Evolutionary conservation across 2,888 invertebrate genomes (phyloP).

Genomic region (Perithous albicinctus): DNA sequence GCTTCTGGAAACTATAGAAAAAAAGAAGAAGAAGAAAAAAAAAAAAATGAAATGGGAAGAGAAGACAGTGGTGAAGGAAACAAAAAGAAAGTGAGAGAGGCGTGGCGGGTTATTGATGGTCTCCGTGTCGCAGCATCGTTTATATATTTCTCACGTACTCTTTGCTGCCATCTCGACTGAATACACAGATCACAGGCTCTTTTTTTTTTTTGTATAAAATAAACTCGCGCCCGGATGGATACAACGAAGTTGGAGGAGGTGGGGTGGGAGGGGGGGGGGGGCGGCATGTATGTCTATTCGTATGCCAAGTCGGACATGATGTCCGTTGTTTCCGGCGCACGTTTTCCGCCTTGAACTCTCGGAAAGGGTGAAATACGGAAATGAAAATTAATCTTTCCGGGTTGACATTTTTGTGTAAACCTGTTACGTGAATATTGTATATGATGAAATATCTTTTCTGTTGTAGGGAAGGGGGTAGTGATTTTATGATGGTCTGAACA

Average conservation of each 20-base stretch:
- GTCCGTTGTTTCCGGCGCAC: slow-evolving; percentile 53
- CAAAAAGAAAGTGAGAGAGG: slow-evolving; percentile 53
- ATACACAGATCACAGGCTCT: slow-evolving; percentile 75
- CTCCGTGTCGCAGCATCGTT: slow-evolving; percentile 76
- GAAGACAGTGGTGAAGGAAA: slow-evolving; percentile 50
- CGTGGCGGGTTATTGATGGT: slow-evolving; percentile 78
- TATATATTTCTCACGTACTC: slow-evolving; percentile 80
- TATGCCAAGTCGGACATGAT: slow-evolving; percentile 38
- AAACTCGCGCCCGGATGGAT: slow-evolving; percentile 50
- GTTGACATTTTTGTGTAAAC: neutral
- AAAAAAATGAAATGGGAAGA: slow-evolving; percentile 23
- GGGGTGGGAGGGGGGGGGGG: no score
- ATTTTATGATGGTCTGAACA: no score
- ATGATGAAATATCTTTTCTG: neutral
- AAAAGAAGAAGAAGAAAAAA: slow-evolving; percentile 1
- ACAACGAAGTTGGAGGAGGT: no score
- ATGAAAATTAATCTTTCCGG: slow-evolving; percentile 35
- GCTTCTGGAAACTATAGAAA: neutral
- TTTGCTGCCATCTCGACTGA: slow-evolving; percentile 74
- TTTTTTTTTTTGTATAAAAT: slow-evolving; percentile 58
- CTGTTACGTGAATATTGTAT: neutral
- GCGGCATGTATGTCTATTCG: slow-evolving; percentile 31
- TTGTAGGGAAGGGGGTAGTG: neutral
- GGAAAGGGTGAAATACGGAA: neutral
- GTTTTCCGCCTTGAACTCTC: slow-evolving; percentile 15